Conservation (phyloP, 1,140 invertebrate genomes). For the Agrilus planipennis region DNA sequence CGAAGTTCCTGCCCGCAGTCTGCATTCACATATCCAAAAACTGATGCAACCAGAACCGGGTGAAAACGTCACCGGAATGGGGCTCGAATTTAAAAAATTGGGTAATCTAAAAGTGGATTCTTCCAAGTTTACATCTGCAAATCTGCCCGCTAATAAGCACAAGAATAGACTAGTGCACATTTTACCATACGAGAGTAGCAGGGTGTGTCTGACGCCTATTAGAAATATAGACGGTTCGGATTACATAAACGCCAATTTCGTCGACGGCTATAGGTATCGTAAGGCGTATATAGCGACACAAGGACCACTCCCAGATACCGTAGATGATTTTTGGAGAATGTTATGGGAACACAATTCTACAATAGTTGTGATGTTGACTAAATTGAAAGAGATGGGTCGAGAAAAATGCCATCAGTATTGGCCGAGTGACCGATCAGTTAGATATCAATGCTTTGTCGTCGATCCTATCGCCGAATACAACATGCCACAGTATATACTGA, state of each 20-base stretch:
- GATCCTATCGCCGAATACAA: constrained; percentile 99
- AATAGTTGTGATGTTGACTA: constrained; percentile 98
- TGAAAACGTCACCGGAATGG: constrained; percentile 91
- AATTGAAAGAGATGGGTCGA: constrained; percentile 94
- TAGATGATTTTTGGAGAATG: constrained; percentile 99
- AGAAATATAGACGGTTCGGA: constrained; percentile 90
- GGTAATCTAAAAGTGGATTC: constrained; percentile 91
- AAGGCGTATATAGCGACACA: constrained; percentile 97
- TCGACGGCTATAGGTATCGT: constrained; percentile 86
- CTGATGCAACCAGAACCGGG: constrained; percentile 68
- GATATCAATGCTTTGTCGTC: constrained; percentile 95
- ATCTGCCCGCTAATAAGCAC: constrained; percentile 92
- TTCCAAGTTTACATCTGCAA: constrained; percentile 88
- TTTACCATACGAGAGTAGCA: constrained; percentile 89
- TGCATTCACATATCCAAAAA: constrained; percentile 91
- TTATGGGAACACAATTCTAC: constrained; percentile 99
- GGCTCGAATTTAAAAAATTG: constrained; percentile 96
- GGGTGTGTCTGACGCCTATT: constrained; percentile 87
- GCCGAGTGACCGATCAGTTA: constrained; percentile 91
- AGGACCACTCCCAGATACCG: constrained; percentile 89
- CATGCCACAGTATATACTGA: constrained; percentile 96
- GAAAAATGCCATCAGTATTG: constrained; percentile 99
- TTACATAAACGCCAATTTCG: constrained; percentile 98
- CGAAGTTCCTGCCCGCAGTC: constrained; percentile 81
- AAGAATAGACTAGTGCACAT: constrained; percentile 97